Percentiles rank a stretch among this genome's conserved stretches.
Conservation (phyloP, 2,797 vertebrate species). For the Malacoctenus gilli region DNA sequence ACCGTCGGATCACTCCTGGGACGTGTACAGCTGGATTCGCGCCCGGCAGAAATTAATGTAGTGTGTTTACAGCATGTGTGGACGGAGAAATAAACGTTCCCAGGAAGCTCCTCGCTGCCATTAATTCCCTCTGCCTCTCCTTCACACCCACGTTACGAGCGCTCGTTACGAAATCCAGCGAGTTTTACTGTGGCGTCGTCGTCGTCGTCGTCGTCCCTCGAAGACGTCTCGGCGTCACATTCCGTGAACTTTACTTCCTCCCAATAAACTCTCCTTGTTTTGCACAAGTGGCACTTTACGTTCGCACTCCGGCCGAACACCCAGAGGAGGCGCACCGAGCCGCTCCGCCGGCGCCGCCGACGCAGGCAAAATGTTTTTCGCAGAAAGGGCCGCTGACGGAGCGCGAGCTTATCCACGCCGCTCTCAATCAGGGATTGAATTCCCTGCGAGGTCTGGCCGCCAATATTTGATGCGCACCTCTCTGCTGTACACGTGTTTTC, state of each 20-base stretch:
- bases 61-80: conserved; percentile 24
- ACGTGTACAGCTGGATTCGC: conserved; percentile 18
- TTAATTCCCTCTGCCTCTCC: conserved; percentile 61
- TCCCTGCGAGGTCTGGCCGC: conserved; percentile 49
- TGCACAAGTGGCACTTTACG: conserved; percentile 53
- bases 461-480: conserved; percentile 41
- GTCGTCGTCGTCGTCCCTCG: conserved; percentile 43
- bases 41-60: conserved; percentile 16
- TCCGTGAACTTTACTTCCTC: conserved; percentile 33
- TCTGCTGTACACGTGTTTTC: conserved; percentile 39
- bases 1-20: conserved; percentile 25
- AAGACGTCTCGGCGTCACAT: conserved; percentile 39
- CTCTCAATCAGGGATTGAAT: conserved; percentile 66
- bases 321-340: conserved; percentile 18
- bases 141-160: conserved; percentile 53
- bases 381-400: conserved; percentile 63
- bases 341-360: conserved; percentile 36
- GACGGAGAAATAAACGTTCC: conserved; percentile 38
- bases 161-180: conserved; percentile 56
- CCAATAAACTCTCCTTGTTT: conserved; percentile 59
- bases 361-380: conserved; percentile 54
- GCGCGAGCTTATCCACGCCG: conserved; percentile 66
- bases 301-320: conserved; percentile 55
- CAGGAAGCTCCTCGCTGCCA: conserved; percentile 37
- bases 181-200: conserved; percentile 52